A percentile compares a stretch with the other conserved stretches of the same genome.
Conservation (phyloP, 2,113 vertebrate genomes). For the Henicopernis longicauda region DNA sequence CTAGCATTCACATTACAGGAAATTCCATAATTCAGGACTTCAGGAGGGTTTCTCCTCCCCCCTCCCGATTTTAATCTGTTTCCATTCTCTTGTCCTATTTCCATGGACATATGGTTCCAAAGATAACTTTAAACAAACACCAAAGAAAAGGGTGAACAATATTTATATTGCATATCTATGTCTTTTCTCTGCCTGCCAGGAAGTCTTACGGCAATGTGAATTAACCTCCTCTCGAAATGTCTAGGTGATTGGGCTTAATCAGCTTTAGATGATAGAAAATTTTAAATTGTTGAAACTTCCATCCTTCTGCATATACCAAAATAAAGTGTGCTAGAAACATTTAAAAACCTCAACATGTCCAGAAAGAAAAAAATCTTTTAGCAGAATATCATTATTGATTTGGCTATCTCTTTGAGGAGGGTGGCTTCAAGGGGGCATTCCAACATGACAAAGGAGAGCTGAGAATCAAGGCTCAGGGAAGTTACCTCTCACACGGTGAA, state of each 20-base stretch:
- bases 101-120: not conserved
- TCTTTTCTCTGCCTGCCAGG: not conserved
- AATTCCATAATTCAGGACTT: not conserved
- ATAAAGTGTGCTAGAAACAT: not conserved
- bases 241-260: not conserved
- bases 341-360: not conserved
- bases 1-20: not conserved
- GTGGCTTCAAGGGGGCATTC: not conserved
- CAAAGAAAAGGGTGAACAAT: not conserved
- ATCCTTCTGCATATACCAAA: not conserved
- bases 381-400: not conserved
- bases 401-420: not conserved
- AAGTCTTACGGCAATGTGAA: not conserved
- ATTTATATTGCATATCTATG: not conserved
- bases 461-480: not conserved
- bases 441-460: not conserved
- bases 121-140: not conserved
- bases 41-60: not conserved
- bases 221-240: not conserved
- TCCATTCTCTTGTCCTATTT: not conserved
- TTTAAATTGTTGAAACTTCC: not conserved
- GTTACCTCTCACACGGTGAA: not conserved
- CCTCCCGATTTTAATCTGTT: not conserved
- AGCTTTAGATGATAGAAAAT: not conserved
- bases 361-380: not conserved